These are phyloP conservation scores for Hemibagrus wyckioides DNA, from an alignment of 2,113 vertebrate genomes.

Conservation along the genomic window DNA sequence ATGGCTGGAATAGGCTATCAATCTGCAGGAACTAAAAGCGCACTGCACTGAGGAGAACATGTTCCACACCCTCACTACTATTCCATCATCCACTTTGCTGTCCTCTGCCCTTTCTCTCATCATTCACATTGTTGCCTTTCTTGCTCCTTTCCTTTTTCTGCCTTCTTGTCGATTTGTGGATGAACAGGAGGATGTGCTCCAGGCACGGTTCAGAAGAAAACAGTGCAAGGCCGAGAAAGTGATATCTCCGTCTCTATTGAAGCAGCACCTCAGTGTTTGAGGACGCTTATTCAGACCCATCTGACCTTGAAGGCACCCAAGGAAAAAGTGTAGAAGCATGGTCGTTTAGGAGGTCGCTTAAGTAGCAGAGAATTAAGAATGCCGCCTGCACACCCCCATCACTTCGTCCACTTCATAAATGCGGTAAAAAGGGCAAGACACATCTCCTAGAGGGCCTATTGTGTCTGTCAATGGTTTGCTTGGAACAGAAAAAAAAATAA, in stretches of 20 bases:
- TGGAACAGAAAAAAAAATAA: slow-evolving; percentile 74
- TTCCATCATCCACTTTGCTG: slow-evolving; percentile 37
- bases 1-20: neutral
- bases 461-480: slow-evolving; percentile 75
- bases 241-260: slow-evolving; percentile 71
- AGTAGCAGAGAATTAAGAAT: slow-evolving; percentile 58
- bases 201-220: slow-evolving; percentile 52
- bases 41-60: slow-evolving; percentile 20
- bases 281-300: slow-evolving; percentile 67
- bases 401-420: slow-evolving; percentile 44
- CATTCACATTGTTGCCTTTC: slow-evolving; percentile 58
- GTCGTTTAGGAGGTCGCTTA: slow-evolving; percentile 64
- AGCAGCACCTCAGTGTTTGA: slow-evolving; percentile 65
- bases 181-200: slow-evolving; percentile 53
- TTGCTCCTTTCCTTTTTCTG: slow-evolving; percentile 56
- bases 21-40: slow-evolving; percentile 23
- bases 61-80: slow-evolving; percentile 1
- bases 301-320: slow-evolving; percentile 69
- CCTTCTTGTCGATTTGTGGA: slow-evolving; percentile 60
- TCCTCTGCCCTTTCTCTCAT: slow-evolving; percentile 43
- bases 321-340: slow-evolving; percentile 54
- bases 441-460: slow-evolving; percentile 61
- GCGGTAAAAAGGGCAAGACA: slow-evolving; percentile 56
- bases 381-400: slow-evolving; percentile 42
- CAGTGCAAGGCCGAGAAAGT: slow-evolving; percentile 65